These are phyloP conservation scores for Lophius americanus DNA, from an alignment of 2,797 vertebrate genomes.

Conservation along the genomic window DNA sequence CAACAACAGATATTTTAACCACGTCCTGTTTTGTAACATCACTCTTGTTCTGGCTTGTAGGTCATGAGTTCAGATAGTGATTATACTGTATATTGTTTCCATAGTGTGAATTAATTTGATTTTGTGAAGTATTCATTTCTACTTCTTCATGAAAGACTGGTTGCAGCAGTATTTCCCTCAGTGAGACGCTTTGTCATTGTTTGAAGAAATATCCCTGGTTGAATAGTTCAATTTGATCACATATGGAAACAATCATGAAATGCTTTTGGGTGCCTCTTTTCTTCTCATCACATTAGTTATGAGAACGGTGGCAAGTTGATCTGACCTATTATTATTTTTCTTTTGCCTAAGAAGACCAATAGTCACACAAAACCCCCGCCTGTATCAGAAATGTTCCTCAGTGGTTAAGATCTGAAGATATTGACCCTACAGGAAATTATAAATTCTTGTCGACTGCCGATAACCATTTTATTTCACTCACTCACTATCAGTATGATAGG, in stretches of 20 bases:
- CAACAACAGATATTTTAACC: no score
- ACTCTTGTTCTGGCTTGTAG: no score
- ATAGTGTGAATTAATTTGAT: no score
- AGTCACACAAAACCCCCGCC: constrained; percentile 12
- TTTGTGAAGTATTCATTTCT: no score
- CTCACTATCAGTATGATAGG: constrained; percentile 56
- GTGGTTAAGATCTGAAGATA: constrained; percentile 60
- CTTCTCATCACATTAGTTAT: constrained; percentile 1
- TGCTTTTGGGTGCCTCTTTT: neutral
- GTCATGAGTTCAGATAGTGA: no score
- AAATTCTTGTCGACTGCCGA: constrained; percentile 55
- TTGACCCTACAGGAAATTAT: constrained; percentile 56
- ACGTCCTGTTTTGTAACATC: no score
- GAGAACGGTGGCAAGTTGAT: constrained; percentile 8
- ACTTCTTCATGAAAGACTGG: neutral
- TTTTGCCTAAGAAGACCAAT: constrained; percentile 21
- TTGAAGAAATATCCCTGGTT: no score
- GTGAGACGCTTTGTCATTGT: neutral
- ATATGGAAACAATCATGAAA: neutral
- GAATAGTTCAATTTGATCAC: neutral
- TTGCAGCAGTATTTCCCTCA: neutral
- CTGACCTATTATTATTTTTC: constrained; percentile 15
- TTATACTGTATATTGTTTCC: no score
- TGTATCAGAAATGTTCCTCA: constrained; percentile 33
- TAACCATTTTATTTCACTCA: constrained; percentile 62